Base-by-base conservation (phyloP, 2,888 invertebrate species). In the Pyrocoelia pectoralis region DNA sequence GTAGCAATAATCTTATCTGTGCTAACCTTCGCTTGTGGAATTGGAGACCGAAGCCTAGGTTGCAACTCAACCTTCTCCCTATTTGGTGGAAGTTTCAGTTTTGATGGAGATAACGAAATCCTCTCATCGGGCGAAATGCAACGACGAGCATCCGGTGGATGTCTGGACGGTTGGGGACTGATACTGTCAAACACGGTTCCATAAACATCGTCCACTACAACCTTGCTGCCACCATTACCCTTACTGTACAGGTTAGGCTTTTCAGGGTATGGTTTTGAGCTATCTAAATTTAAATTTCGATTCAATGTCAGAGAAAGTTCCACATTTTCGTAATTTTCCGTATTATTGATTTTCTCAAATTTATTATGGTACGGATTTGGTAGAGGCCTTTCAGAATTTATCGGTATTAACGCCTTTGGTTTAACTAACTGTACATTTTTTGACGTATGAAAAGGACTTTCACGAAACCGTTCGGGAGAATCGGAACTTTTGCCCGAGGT, bases 1-100 rank as follows among this genome's bases (percentile, higher is more conserved):
- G 80, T 81, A 2, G 80, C 80, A 53, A 81, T 80, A 13, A 80
- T 74, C 69, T 79, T 80, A 60, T 81, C 80, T 1, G 81, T 77
- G 62, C 79, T 79, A 5, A 80, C 70, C 66, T 74, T 73, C 49
- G 75, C 73, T 55, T 75, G 73, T 2, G 81, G 80, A 58, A 81
- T 76, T 0, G 81, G 81, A n/a, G 81, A 81, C 65, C 73, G 77
- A 15, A 81, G 71, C 54, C 81, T 71, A 4, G 81, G 80, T 56
- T 79, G 77, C 33, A 79, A 68, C 43, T 78, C 77, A 9, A 76
- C 69, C 49, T 77, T 77, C 57, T 81, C 79, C 58, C 81, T 71
- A 65, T 81, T 80, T 6, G 74, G 68, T 0, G 81, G 79, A 33
- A 81, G 68, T 66, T 71, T 77, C 53, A 81, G 65, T 69, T 81